Base-by-base conservation (phyloP, 2,113 vertebrate species). In the Limanda limanda region DNA sequence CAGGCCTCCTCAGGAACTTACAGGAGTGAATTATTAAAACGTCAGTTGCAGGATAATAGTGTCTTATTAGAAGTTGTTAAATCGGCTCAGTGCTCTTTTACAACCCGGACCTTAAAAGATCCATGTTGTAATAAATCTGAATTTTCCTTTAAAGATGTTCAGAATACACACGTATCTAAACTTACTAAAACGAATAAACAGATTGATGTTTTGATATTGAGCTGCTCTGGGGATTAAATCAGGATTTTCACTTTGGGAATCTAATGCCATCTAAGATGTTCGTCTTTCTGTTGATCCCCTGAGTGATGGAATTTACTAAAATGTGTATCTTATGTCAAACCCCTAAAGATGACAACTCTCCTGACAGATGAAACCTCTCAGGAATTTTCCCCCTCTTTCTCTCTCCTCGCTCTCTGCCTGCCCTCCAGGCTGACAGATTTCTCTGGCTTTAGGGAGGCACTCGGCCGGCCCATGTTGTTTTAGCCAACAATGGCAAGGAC, bases 401-500 rank as follows among this genome's bases (percentile, higher is more conserved):
- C 54, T 47, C 66, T 2, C 55, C 68, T 51, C 40, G 23, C 60
- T 20, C n/a, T 71, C 25, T 56, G 20, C 57, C 25, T 47, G 37
- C 61, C 81, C 75, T 81, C 42, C 66, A 58, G 86, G 80, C 81
- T 83, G 82, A 87, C 56, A 84, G 80, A 84, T 87, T 78, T 82
- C 78, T 87, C 86, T 80, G 84, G 62, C 74, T 79, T 60, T 62
- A 86, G 79, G 78, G 71, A 90, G 69, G 80, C 52, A 14, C 24
- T 73, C 63, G n/a, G 79, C 71, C 74, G 75, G 71, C 74, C 79
- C 74, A 74, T 94, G 89, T 93, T 93, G 86, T 91, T 95, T 95
- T 92, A 90, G 84, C 89, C 84, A 94, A 92, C 92, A 92, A 89
- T 92, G 71, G 73, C 88, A 87, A 93, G 92, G 90, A 92, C 85